phyloP scores from a whole-genome alignment of 2,797 vertebrate genomes.

The Argya squamiceps region DNA sequence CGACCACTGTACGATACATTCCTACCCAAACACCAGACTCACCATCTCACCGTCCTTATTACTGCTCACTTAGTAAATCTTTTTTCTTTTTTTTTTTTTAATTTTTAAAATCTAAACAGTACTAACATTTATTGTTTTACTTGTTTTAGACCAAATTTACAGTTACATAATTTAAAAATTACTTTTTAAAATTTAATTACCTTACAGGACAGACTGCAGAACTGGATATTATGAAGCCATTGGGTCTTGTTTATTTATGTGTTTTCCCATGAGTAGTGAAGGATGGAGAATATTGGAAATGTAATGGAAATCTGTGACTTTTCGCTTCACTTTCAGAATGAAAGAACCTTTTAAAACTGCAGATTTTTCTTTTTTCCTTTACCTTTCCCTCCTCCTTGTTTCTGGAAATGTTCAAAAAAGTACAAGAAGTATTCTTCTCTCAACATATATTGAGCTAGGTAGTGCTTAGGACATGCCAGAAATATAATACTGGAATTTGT shows the following conservation, averaged over 20 bases:
- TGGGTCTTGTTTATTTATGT: not conserved
- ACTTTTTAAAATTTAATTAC: not conserved
- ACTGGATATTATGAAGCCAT: not conserved
- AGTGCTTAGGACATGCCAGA: not conserved
- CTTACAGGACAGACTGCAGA: not conserved
- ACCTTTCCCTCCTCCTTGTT: not conserved
- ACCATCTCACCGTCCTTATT: not conserved
- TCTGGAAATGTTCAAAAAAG: not conserved
- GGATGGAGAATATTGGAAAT: not conserved
- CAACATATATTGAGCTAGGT: not conserved
- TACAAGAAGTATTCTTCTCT: not conserved
- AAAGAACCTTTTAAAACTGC: not conserved
- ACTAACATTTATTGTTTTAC: not conserved
- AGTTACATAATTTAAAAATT: not conserved
- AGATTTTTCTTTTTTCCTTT: not conserved
- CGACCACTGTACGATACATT: not conserved
- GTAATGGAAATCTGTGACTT: not conserved
- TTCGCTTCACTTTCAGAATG: not conserved
- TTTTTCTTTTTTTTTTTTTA: not conserved
- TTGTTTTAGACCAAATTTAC: not conserved
- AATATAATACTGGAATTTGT: not conserved
- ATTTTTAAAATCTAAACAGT: not conserved
- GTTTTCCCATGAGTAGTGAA: not conserved
- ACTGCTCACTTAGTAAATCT: not conserved
- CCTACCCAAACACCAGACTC: not conserved